Evolutionary conservation across 2,888 invertebrate genomes (phyloP), one percentile per base, ranked within the genome.

Genomic region (Arge pagana): DNA sequence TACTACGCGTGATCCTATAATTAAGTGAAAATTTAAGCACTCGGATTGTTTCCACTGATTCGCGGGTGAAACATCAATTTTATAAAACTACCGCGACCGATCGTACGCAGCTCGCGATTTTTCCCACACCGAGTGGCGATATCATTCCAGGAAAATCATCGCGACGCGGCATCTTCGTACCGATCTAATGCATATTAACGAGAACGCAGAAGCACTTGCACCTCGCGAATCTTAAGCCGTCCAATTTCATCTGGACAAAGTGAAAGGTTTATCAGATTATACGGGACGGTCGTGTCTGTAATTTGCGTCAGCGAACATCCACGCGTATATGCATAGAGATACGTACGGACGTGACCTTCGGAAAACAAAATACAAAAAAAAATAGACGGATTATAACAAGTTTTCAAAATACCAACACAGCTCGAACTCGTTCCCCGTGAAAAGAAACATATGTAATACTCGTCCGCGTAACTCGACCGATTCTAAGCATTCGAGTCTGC

Each of bases 321-420:
- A 28, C 28, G 10, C 28, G 28, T 28, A 28, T 35, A 49, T 50
- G 35, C 28, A 52, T 52, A 54, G 39, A 49, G 48, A 41, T 15
- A 56, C 24, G 43, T 48, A 54, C 23, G 52, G 41, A 40, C 41
- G 33, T 35, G 43, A 37, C 39, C 49, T 36, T 45, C 37, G 16
- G 21, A 39, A 28, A 21, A 21, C 33, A 21, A 41, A 16, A 30
- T 16, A 51, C 4, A 42, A 42, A 43, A 26, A 19, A 43, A 13
- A 21, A 31, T 50, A 35, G 39, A 50, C 42, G 50, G 48, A 11
- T 43, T 45, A 35, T n/a, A n/a, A n/a, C n/a, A n/a, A n/a, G n/a
- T n/a, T n/a, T n/a, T n/a, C n/a, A n/a, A n/a, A n/a, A n/a, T n/a
- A n/a, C n/a, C n/a, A n/a, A n/a, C n/a, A n/a, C n/a, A n/a, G n/a